phyloP scores from a whole-genome alignment of 2,888 invertebrate species.

The Xestia sexstrigata region DNA sequence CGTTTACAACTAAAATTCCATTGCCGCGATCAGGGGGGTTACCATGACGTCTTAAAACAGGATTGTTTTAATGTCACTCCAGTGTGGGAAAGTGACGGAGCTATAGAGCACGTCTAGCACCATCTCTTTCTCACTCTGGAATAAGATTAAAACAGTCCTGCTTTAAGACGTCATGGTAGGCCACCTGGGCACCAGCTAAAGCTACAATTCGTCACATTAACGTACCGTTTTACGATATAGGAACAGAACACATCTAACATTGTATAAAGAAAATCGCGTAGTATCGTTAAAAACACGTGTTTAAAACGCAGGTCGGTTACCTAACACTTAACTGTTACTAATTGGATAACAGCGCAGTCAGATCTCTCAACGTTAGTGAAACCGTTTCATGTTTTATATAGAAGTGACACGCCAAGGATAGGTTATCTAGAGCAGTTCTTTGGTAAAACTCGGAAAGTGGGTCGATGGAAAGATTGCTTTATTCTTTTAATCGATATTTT shows the following conservation, averaged over 20 bases:
- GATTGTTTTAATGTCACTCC: too few species aligned
- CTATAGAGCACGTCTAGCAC: too few species aligned
- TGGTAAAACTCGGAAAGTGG: slow-evolving; percentile 46
- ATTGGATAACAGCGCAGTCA: slow-evolving; percentile 59
- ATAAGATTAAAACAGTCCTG: too few species aligned
- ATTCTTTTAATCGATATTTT: slow-evolving; percentile 17
- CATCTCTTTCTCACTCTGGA: too few species aligned
- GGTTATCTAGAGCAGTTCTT: slow-evolving; percentile 50
- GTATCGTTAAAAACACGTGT: slow-evolving; percentile 36
- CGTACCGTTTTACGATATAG: neutral
- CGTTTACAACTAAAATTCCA: neutral
- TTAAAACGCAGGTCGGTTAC: slow-evolving; percentile 51
- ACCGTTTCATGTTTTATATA: slow-evolving; percentile 46
- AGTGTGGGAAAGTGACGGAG: too few species aligned
- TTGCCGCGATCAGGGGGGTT: neutral
- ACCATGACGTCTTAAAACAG: too few species aligned
- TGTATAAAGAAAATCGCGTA: slow-evolving; percentile 32
- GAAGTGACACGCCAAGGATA: slow-evolving; percentile 65
- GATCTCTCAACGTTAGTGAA: slow-evolving; percentile 43
- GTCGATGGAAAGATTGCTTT: slow-evolving; percentile 33
- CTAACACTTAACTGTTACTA: slow-evolving; percentile 59
- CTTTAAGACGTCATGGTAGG: too few species aligned
- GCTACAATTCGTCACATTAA: neutral
- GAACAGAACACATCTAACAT: slow-evolving; percentile 13
- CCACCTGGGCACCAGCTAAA: too few species aligned